phyloP scores from a whole-genome alignment of 2,888 invertebrate species.

The Chymomyza fuscimana region DNA sequence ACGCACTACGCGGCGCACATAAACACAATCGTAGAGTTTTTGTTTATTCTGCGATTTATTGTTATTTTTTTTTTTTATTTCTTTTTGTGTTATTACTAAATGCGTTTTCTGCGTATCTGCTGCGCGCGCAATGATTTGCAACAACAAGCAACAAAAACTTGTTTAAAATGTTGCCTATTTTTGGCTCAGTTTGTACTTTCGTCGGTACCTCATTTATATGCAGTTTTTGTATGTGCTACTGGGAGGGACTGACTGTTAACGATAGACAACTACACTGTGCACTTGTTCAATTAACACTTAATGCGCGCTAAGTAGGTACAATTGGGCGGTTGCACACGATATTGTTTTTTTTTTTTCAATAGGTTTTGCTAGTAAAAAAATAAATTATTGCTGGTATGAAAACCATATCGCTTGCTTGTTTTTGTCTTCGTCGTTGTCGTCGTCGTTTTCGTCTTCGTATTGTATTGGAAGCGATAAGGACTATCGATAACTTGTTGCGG shows the following conservation, averaged over 20 bases:
- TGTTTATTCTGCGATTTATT: neutral
- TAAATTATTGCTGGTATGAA: neutral
- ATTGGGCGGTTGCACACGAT: neutral
- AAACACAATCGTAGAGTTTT: neutral
- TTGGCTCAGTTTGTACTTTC: constrained; percentile 30
- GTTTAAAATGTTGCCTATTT: constrained; percentile 35
- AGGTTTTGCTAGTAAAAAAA: neutral
- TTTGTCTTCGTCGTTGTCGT: neutral
- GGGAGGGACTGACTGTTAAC: neutral
- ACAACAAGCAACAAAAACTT: constrained; percentile 10
- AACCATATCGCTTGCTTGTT: neutral
- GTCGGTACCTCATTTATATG: constrained; percentile 40
- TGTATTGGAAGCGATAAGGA: neutral
- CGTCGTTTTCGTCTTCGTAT: constrained; percentile 28
- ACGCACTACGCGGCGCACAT: neutral
- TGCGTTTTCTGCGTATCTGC: neutral
- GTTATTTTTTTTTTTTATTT: constrained; percentile 1
- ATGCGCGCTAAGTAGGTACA: neutral
- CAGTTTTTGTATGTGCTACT: constrained; percentile 25
- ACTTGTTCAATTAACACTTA: neutral
- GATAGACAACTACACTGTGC: neutral
- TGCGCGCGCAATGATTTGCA: neutral
- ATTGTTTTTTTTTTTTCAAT: neutral
- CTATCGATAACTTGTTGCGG: constrained; percentile 53
- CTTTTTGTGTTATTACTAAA: neutral